These are phyloP conservation scores for Chaenocephalus aceratus DNA, from an alignment of 2,113 vertebrate genomes.

Conservation along the genomic window DNA sequence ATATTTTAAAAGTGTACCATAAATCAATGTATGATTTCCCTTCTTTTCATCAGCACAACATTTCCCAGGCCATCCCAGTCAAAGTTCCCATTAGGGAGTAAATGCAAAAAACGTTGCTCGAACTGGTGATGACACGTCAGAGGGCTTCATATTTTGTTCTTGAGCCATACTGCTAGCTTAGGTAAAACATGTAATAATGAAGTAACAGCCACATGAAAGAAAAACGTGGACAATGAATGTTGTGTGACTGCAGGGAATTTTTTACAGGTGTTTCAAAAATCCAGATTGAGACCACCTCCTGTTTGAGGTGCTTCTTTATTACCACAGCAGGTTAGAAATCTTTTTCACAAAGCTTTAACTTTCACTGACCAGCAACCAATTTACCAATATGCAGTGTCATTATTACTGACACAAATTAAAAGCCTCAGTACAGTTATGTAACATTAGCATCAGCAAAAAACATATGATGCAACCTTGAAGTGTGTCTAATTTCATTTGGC, in stretches of 20 bases:
- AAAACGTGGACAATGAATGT: background rate
- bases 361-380: background rate
- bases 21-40: no score
- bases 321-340: background rate
- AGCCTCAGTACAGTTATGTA: background rate
- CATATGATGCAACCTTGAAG: background rate
- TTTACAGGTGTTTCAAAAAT: constrained; percentile 30
- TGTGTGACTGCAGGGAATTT: constrained; percentile 6
- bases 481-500: constrained; percentile 15
- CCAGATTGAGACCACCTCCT: background rate
- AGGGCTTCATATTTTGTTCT: background rate
- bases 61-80: no score
- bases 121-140: background rate
- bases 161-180: background rate
- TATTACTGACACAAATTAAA: background rate
- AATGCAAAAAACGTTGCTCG: no score
- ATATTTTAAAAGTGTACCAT: no score
- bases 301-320: background rate
- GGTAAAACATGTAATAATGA: background rate
- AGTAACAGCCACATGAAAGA: constrained; percentile 25
- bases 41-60: no score
- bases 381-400: background rate
- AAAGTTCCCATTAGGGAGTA: no score
- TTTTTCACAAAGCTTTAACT: background rate
- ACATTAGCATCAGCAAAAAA: background rate